Conservation (phyloP, 2,113 vertebrate species). For the Todiramphus chloris region DNA sequence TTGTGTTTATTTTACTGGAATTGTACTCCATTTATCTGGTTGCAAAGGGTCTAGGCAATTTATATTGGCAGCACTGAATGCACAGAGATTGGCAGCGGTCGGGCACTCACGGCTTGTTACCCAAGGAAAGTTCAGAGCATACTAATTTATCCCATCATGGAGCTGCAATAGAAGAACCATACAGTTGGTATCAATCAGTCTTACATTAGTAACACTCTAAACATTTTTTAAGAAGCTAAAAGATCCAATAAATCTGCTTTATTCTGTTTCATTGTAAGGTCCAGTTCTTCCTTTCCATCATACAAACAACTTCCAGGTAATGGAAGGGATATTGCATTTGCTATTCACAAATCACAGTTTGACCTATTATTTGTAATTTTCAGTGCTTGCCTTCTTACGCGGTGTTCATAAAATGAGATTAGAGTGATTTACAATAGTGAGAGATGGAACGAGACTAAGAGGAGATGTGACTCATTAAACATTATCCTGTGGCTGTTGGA, state of each 20-base stretch:
- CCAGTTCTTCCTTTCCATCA: constrained; percentile 45
- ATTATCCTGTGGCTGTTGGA: constrained; percentile 5
- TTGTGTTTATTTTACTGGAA: constrained; percentile 53
- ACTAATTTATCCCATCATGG: background rate
- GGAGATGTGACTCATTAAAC: constrained; percentile 50
- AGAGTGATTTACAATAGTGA: constrained; percentile 39
- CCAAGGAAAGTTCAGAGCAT: constrained; percentile 34
- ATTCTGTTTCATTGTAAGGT: constrained; percentile 10
- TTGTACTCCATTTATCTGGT: constrained; percentile 37
- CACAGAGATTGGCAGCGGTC: background rate
- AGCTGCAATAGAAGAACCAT: background rate
- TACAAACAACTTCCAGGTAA: constrained; percentile 56
- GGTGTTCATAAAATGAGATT: constrained; percentile 42
- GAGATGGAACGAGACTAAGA: constrained; percentile 24
- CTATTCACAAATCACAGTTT: constrained; percentile 51
- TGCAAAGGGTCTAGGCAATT: constrained; percentile 30
- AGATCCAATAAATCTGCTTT: constrained; percentile 39
- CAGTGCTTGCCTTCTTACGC: constrained; percentile 33
- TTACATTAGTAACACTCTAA: constrained; percentile 30
- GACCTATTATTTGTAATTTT: constrained; percentile 62
- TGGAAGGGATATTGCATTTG: constrained; percentile 12
- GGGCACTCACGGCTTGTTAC: background rate
- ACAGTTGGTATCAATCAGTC: background rate
- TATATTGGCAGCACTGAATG: constrained; percentile 37
- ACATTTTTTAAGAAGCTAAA: constrained; percentile 41